Evolutionary conservation across 2,113 vertebrate genomes (phyloP).

Genomic region (Catharus fuscescens): DNA sequence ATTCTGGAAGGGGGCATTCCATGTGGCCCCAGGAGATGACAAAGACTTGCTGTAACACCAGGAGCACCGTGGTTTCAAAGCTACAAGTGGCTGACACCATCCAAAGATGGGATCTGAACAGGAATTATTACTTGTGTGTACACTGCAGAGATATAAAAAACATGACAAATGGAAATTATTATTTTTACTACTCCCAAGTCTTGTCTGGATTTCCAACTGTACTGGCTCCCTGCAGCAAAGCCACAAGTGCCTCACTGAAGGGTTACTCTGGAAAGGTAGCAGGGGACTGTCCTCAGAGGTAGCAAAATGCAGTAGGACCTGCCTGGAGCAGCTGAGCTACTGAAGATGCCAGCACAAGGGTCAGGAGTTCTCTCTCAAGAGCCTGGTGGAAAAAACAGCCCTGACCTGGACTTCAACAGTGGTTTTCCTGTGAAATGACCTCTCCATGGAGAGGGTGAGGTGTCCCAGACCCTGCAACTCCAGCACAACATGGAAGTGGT

Average conservation of each 20-base stretch:
- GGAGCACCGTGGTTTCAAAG: fast-evolving
- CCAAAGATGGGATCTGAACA: background rate
- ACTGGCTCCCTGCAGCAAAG: background rate
- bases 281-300: background rate
- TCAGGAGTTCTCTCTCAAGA: background rate
- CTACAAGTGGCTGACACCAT: background rate
- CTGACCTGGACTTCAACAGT: background rate
- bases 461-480: fast-evolving
- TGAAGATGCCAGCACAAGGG: background rate
- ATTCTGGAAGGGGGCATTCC: background rate
- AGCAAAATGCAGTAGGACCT: background rate
- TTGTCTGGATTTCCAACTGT: background rate
- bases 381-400: background rate
- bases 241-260: background rate
- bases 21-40: background rate
- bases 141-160: background rate
- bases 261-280: background rate
- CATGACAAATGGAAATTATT: background rate
- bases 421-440: background rate
- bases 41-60: background rate
- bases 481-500: fast-evolving
- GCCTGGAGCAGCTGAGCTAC: background rate
- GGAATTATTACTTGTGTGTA: background rate
- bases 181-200: background rate
- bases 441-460: background rate